These are phyloP conservation scores for Hypomecis atomaria DNA, from an alignment of 2,888 invertebrate genomes.

Conservation along the genomic window DNA sequence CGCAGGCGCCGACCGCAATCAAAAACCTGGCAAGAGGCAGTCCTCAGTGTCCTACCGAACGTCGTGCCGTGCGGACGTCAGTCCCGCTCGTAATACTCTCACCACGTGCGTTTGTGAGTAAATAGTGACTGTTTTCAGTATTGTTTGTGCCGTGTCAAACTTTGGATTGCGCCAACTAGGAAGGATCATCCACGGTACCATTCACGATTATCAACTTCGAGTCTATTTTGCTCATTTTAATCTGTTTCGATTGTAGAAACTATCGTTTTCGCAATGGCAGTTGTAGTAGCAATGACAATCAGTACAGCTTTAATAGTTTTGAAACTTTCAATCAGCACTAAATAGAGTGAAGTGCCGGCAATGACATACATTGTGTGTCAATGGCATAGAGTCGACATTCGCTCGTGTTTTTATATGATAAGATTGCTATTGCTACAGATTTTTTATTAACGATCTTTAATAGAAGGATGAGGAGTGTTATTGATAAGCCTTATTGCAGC, in stretches of 20 bases:
- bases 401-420: conserved; percentile 20
- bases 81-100: conserved; percentile 42
- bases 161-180: conserved; percentile 65
- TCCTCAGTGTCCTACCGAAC: conserved; percentile 62
- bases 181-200: conserved; percentile 56
- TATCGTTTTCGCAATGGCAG: conserved; percentile 27
- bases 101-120: conserved; percentile 76
- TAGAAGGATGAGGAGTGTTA: conserved; percentile 20
- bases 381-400: conserved; percentile 34
- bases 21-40: conserved; percentile 44
- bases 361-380: conserved; percentile 24
- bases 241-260: conserved; percentile 11
- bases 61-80: conserved; percentile 60
- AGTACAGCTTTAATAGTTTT: conserved; percentile 45
- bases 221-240: conserved; percentile 64
- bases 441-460: conserved; percentile 34
- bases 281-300: conserved; percentile 42
- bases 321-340: conserved; percentile 49
- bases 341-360: conserved; percentile 42
- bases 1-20: conserved; percentile 56
- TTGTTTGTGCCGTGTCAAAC: conserved; percentile 54
- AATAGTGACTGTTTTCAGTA: conserved; percentile 57
- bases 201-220: conserved; percentile 45
- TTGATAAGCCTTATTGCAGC: conserved; percentile 29
- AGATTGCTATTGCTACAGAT: conserved; percentile 33